Evolutionary conservation across 1,140 invertebrate species (phyloP), one percentile per base, ranked within the genome.

Genomic region (Manduca sexta): DNA sequence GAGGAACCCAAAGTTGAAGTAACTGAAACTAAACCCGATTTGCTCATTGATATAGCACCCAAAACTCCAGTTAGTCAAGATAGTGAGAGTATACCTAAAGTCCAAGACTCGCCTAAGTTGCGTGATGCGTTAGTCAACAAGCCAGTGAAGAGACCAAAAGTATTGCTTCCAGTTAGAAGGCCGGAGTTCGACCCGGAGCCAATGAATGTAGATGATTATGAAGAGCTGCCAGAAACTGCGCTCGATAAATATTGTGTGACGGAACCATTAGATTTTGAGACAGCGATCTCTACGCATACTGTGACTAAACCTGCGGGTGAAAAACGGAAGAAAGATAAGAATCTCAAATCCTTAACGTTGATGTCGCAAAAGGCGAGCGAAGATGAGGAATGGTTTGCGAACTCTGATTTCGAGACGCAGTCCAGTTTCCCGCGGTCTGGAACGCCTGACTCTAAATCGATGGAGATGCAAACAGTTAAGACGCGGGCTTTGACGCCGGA

Each of bases 391-490:
- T 79, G 69, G 69, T 58, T 51, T 2, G 60, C 35, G 34, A 69
- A 66, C 13, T 85, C 82, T 6, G 77, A 82, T 41, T 29, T 79
- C n/a, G 82, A 83, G 6, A 82, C 77, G 0, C 54, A 69, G 34
- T 82, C 78, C 1, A 82, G 79, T 52, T 81, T 66, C 47, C 75
- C 75, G 0, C 60, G 82, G 3, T 83, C 75, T 0, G 75, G 66
- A 0, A 76, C 74, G 0, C 79, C 81, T 7, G 77, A 81, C 39
- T 82, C 75, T 2, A 80, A 79, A 49, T n/a, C 21, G 34, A n/a
- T 55, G 44, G 14, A 33, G 2, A 39, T 44, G 3, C 52, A 18
- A 29, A 12, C 21, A 29, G 10, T 14, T 16, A 18, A 4, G 10
- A 17, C 15, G n/a, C 34, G 12, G 30, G 10, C 50, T 0, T 51